Percentiles rank a stretch among this genome's conserved stretches.
Evolutionary conservation across 2,113 vertebrate genomes (phyloP).

Genomic region (Lethenteron camtschaticum): DNA sequence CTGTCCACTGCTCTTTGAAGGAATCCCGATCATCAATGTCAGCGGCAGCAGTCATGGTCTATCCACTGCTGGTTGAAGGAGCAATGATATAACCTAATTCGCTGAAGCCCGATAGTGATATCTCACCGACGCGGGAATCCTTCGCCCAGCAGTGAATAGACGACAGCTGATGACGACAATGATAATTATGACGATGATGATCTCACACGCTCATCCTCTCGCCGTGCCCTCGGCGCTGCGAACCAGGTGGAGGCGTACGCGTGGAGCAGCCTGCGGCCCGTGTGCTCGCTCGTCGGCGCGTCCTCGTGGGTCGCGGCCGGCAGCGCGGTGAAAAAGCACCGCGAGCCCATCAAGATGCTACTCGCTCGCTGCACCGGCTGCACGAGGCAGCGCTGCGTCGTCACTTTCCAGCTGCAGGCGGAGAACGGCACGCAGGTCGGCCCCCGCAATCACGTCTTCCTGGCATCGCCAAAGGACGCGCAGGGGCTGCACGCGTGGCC

Average conservation of each 20-base stretch:
- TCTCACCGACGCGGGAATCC: too few species aligned
- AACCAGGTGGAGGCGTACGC: conserved; percentile 30
- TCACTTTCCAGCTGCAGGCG: conserved; percentile 39
- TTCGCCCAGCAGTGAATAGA: too few species aligned
- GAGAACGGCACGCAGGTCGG: conserved; percentile 18
- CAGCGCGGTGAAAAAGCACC: conserved; percentile 25
- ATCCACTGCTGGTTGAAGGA: too few species aligned
- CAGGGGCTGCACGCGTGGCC: conserved; percentile 30
- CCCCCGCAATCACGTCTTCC: conserved; percentile 47
- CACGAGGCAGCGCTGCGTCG: conserved; percentile 35
- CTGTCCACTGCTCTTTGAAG: too few species aligned
- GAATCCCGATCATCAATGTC: too few species aligned
- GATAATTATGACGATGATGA: too few species aligned
- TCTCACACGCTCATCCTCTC: too few species aligned
- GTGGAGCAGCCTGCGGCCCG: conserved; percentile 33
- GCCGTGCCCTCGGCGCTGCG: too few species aligned
- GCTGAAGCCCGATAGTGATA: too few species aligned
- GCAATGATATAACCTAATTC: too few species aligned
- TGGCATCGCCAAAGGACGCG: conserved; percentile 49
- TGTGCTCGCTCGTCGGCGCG: conserved; percentile 23
- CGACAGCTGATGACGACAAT: too few species aligned
- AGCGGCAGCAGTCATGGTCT: too few species aligned
- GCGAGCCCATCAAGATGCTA: conserved; percentile 21
- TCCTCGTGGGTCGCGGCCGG: conserved; percentile 20
- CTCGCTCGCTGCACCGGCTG: conserved; percentile 36